Conservation (phyloP, 2,888 invertebrate genomes). For the Papilio gigon region DNA sequence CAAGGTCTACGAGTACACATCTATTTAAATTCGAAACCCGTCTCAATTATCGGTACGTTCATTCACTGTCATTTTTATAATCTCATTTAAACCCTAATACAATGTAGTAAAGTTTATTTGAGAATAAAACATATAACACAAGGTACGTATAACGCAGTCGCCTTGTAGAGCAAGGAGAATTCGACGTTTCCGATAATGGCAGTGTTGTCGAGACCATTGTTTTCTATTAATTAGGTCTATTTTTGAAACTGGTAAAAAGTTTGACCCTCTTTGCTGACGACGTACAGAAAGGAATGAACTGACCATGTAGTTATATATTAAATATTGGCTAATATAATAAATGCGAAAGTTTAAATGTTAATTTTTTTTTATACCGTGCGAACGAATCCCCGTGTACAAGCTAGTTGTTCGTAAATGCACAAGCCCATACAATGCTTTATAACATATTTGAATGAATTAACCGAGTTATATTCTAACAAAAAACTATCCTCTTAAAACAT, state of each 20-base stretch:
- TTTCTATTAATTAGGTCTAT: conserved; percentile 1
- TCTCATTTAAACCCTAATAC: neutral
- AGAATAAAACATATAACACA: neutral
- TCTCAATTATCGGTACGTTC: conserved; percentile 17
- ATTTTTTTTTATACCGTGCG: too few relatives aligned
- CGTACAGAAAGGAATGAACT: neutral
- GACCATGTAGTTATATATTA: neutral
- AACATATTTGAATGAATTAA: too few relatives aligned
- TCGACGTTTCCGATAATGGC: conserved; percentile 23
- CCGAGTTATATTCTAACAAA: too few relatives aligned
- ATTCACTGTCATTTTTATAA: neutral
- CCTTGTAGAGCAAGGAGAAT: conserved; percentile 32
- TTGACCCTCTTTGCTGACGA: neutral
- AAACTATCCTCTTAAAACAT: too few relatives aligned
- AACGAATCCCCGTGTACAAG: too few relatives aligned
- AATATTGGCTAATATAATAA: too few relatives aligned
- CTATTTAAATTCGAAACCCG: conserved; percentile 29
- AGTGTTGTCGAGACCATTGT: conserved; percentile 4
- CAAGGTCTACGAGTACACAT: conserved; percentile 27
- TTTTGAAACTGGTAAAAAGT: neutral
- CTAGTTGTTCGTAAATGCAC: too few relatives aligned
- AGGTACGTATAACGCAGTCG: neutral
- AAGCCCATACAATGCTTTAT: too few relatives aligned
- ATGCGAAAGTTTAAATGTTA: too few relatives aligned
- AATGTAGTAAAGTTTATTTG: neutral